Percentiles rank a stretch among this genome's conserved stretches.
These are phyloP conservation scores for Anguilla megastoma DNA, from an alignment of 2,797 vertebrate species.

Conservation along the genomic window DNA sequence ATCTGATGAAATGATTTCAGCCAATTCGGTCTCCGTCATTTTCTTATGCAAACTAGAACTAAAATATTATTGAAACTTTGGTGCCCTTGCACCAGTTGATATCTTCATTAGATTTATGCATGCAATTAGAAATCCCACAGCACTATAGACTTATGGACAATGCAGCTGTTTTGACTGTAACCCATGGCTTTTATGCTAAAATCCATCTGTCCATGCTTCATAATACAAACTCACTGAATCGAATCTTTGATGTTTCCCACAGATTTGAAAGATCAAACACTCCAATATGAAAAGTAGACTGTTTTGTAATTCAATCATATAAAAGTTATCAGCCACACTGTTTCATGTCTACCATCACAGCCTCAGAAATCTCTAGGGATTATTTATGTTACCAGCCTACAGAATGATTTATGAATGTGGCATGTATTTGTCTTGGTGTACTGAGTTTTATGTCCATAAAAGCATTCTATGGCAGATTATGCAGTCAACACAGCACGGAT, in stretches of 20 bases:
- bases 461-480: constrained; percentile 42
- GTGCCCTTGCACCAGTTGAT: neutral
- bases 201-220: constrained; percentile 39
- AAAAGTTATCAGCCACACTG: constrained; percentile 24
- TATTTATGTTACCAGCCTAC: constrained; percentile 28
- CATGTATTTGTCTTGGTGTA: constrained; percentile 3
- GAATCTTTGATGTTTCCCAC: constrained; percentile 64
- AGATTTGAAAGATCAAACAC: constrained; percentile 67
- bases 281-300: constrained; percentile 54
- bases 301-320: too few relatives aligned
- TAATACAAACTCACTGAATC: constrained; percentile 39
- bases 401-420: constrained; percentile 30
- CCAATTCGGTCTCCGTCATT: constrained; percentile 39
- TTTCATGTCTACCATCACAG: constrained; percentile 49
- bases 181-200: constrained; percentile 36
- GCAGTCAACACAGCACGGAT: constrained; percentile 31
- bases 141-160: constrained; percentile 42
- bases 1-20: constrained; percentile 35
- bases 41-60: constrained; percentile 32
- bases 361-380: neutral
- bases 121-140: neutral
- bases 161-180: constrained; percentile 36
- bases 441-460: constrained; percentile 26
- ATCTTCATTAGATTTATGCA: constrained; percentile 34
- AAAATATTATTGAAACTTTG: neutral